Conservation (phyloP, 2,113 vertebrate species). For the Natator depressus region DNA sequence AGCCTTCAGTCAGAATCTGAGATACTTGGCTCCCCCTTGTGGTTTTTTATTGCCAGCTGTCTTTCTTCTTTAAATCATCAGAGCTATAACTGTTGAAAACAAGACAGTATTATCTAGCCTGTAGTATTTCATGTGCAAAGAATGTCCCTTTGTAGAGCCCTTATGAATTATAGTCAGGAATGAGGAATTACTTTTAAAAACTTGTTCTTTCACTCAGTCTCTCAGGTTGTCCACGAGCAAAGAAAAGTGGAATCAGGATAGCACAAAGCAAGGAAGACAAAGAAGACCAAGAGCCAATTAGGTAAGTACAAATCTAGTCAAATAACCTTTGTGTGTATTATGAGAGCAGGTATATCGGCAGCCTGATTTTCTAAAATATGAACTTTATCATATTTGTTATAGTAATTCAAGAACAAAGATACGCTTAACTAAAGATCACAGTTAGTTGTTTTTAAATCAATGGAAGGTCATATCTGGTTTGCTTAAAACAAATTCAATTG, state of each 20-base stretch:
- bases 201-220: slow-evolving; percentile 84
- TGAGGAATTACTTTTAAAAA: slow-evolving; percentile 46
- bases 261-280: slow-evolving; percentile 99
- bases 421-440: neutral
- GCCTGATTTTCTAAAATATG: neutral
- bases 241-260: slow-evolving; percentile 98
- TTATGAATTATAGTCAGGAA: neutral
- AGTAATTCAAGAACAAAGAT: neutral
- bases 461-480: neutral
- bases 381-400: neutral
- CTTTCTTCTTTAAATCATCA: neutral
- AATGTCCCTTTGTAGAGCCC: fast-evolving
- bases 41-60: slow-evolving; percentile 4
- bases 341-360: neutral
- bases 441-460: neutral
- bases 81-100: neutral
- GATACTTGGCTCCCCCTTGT: neutral
- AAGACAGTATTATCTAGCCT: neutral
- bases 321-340: neutral
- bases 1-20: neutral
- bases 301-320: slow-evolving; percentile 78
- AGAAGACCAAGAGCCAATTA: slow-evolving; percentile 99
- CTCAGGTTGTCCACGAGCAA: slow-evolving; percentile 97
- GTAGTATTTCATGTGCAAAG: neutral
- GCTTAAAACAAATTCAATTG: neutral